phyloP scores from a whole-genome alignment of 1,140 invertebrate species.

The Drosophila auraria region DNA sequence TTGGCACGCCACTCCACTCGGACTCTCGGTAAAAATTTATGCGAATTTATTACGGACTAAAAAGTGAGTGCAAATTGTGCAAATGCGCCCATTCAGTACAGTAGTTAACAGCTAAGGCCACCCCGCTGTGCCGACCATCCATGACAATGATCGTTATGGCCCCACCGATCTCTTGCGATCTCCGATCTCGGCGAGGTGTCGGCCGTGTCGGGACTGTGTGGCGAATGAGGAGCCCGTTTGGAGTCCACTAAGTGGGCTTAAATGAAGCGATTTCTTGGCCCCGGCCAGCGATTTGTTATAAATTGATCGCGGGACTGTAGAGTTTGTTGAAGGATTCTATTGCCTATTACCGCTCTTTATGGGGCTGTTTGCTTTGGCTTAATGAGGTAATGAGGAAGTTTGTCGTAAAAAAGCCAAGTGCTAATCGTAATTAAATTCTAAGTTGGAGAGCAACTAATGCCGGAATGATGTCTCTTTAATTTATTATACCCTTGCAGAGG shows the following conservation, averaged over 20 bases:
- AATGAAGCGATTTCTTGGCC: constrained; percentile 59
- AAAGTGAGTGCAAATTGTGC: constrained; percentile 71
- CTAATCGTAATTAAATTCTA: not conserved
- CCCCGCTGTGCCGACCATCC: constrained; percentile 63
- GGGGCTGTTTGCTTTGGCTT: constrained; percentile 11
- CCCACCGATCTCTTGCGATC: not conserved
- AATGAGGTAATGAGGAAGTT: constrained; percentile 8
- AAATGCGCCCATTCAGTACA: constrained; percentile 71
- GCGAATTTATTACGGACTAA: constrained; percentile 68
- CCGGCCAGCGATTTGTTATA: constrained; percentile 40
- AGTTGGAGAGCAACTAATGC: too few relatives aligned
- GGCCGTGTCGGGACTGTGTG: constrained; percentile 32
- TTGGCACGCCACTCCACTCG: constrained; percentile 55
- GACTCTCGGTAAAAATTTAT: constrained; percentile 56
- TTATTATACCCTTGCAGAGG: too few relatives aligned
- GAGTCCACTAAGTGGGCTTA: constrained; percentile 46
- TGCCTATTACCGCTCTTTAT: constrained; percentile 9
- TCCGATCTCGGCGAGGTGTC: constrained; percentile 25
- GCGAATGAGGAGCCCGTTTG: constrained; percentile 40
- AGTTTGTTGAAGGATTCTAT: constrained; percentile 35
- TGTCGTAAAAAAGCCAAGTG: not conserved
- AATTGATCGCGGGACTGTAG: constrained; percentile 30
- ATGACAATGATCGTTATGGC: constrained; percentile 58
- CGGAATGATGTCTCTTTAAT: too few relatives aligned
- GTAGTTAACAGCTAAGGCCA: constrained; percentile 71